Base-by-base conservation (phyloP, 2,113 vertebrate genomes). In the Varanus komodoensis region DNA sequence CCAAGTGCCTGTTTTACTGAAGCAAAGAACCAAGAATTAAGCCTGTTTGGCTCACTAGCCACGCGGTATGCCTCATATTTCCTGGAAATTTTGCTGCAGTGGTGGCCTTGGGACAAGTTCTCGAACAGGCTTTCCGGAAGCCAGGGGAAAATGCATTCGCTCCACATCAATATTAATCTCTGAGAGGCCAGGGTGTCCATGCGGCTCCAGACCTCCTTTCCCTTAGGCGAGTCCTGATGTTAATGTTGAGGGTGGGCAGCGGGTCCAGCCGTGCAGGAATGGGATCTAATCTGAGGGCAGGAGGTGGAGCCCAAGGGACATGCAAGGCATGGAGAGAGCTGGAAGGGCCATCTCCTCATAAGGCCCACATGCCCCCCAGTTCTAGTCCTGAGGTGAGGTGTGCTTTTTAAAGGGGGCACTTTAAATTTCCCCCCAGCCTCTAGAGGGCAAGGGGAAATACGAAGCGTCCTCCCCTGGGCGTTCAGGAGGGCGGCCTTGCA, bases 1-100 rank as follows among this genome's bases (percentile, higher is more conserved):
- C 75, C 80, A 83, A 89, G 80, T 48, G 17, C 87, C 80, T 83
- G 29, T 89, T 89, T 89, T 75, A 89, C 57, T 75, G 80, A 83
- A 75, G 87, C 87, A 82, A 83, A 52, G 52, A 83, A 25, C 80
- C 68, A 64, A 21, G 61, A 64, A 64, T 83, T 12, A 29, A 74
- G 71, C 25, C 71, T 82, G 50, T 74, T 89, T 89, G 38, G 68
- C 80, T 75, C 64, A 64, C 69, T 89, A 74, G 69, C 15, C 50
- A 61, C 34, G n/a, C 48, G 52, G 80, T 82, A 21, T 83, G 80
- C 32, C 52, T 44, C 57, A 44, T 69, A 89, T 75, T 82, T 61
- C 52, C 54, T 32, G 38, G 86, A 48, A 64, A 48, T 67, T 25
- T 29, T 15, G n/a, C 87, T 21, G 50, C n/a, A 57, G 19, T 1